These are phyloP conservation scores for Dioctria rufipes DNA, from an alignment of 2,888 invertebrate species.

Conservation along the genomic window DNA sequence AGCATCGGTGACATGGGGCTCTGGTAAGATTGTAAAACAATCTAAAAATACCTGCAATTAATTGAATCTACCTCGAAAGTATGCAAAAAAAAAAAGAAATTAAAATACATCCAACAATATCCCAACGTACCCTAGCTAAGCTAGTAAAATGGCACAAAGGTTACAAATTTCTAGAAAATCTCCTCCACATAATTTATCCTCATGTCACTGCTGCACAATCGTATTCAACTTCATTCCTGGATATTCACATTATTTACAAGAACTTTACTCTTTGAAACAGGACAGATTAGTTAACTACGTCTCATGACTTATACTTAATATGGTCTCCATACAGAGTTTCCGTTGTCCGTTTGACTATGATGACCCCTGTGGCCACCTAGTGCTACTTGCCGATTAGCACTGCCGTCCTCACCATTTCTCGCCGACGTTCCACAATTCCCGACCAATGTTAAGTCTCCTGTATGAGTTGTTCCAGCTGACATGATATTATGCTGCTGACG, in stretches of 20 bases:
- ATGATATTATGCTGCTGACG: conserved; percentile 72
- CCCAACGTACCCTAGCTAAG: too few species aligned
- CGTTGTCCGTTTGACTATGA: conserved; percentile 72
- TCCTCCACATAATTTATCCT: background rate
- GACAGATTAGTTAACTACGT: conserved; percentile 50
- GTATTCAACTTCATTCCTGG: background rate
- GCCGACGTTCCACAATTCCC: conserved; percentile 71
- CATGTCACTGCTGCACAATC: conserved; percentile 27
- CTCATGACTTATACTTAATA: conserved; percentile 73
- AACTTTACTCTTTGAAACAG: conserved; percentile 14
- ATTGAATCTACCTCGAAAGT: too few species aligned
- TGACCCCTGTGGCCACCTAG: conserved; percentile 70
- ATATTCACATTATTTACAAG: conserved; percentile 50
- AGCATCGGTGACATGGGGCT: too few species aligned
- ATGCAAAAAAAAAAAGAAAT: too few species aligned
- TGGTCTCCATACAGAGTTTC: conserved; percentile 83
- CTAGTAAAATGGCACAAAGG: too few species aligned
- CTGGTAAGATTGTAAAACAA: too few species aligned
- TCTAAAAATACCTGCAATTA: too few species aligned
- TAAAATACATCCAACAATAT: too few species aligned
- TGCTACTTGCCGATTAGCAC: conserved; percentile 69
- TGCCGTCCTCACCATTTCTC: conserved; percentile 70
- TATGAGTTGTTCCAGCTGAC: conserved; percentile 67
- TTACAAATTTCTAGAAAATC: too few species aligned
- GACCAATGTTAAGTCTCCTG: conserved; percentile 68